Percentiles rank a stretch among this genome's conserved stretches.
Conservation (phyloP, 2,797 vertebrate genomes). For the Enteromius fasciolatus region DNA sequence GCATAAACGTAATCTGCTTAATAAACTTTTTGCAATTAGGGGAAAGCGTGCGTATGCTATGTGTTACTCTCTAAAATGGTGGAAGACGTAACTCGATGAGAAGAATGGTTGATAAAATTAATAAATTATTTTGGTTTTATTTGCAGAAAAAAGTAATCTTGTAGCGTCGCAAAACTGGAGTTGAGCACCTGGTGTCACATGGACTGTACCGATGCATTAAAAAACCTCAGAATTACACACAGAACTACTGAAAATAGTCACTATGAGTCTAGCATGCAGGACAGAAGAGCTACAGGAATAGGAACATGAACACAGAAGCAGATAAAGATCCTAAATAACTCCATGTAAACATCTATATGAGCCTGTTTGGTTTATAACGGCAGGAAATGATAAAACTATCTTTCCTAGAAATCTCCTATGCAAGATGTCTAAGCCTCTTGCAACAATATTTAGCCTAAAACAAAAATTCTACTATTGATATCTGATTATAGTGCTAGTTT, state of each 20-base stretch:
- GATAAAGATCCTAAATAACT: slow-evolving; percentile 15
- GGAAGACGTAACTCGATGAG: no score
- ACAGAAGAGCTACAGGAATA: not conserved
- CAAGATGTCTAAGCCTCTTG: not conserved
- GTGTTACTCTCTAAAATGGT: no score
- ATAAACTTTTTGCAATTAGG: no score
- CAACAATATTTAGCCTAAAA: not conserved
- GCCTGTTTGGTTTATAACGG: not conserved
- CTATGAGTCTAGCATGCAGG: not conserved
- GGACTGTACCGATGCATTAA: no score
- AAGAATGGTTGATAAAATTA: no score
- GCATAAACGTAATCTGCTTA: no score
- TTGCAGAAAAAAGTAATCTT: no score
- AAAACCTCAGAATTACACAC: not conserved
- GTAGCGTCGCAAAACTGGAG: no score
- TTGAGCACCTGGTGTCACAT: no score
- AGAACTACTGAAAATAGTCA: not conserved
- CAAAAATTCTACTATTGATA: not conserved
- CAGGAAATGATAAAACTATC: slow-evolving; percentile 20
- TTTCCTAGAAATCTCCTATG: not conserved
- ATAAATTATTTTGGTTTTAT: no score
- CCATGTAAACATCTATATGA: slow-evolving; percentile 10
- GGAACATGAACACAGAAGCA: slow-evolving; percentile 10
- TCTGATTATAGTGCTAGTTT: not conserved
- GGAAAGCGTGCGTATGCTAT: no score